Base-by-base conservation (phyloP, 2,113 vertebrate genomes). In the Carollia perspicillata region DNA sequence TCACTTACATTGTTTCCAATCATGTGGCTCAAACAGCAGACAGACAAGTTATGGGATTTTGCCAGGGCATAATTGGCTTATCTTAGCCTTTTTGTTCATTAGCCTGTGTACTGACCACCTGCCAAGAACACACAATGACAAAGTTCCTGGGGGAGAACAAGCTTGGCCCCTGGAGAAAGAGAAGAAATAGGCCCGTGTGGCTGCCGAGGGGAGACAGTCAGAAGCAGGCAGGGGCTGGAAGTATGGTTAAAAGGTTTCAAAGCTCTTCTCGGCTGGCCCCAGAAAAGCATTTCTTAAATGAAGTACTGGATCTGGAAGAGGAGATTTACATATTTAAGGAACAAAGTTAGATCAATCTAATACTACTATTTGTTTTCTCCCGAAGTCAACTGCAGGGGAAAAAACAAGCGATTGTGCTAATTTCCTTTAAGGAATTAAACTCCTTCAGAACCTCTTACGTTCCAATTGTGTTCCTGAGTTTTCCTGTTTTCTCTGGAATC, bases 381-480 rank as follows among this genome's bases (percentile, higher is more conserved):
- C 92, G 13, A 65, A 92, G 37, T 84, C 7, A 0, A 51, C 88
- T 80, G n/a, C 71, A 83, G 30, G 91, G 97, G 95, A 95, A 90
- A 96, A 96, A 92, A 95, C 80, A 97, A 96, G 20, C n/a, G 72
- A 78, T 94, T 37, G 6, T n/a, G 55, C 95, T 97, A 8, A 95
- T 96, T 97, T 98, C 96, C 81, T 97, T 97, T 96, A 96, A 95
- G 85, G 86, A 96, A 92, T 95, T 87, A 96, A 97, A 97, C 96
- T 89, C 85, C 93, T 97, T 84, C 87, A 16, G 23, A 80, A 63
- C 0, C n/a, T 65, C 93, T 97, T 97, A 47, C 87, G 95, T 51
- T 68, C 96, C 72, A 84, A 35, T 58, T 90, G 0, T 94, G 16
- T 58, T 71, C 89, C 89, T 0, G 53, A 97, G 97, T 44, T 44